Base-by-base conservation (phyloP, 1,140 invertebrate genomes). In the Drosophila tristis region DNA sequence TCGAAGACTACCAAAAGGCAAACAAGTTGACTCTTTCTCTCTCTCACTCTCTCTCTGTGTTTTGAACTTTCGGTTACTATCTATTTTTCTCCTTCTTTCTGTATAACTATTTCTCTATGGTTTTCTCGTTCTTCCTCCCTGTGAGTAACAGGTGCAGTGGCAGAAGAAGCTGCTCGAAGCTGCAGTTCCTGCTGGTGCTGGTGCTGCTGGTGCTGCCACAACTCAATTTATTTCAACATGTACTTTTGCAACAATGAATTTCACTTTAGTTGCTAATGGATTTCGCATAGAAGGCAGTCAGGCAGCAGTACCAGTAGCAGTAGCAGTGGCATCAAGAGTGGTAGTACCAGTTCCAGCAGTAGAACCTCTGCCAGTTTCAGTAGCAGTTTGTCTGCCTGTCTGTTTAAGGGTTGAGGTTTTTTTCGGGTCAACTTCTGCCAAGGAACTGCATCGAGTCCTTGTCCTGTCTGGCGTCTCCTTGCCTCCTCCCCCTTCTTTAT, bases 261-360 rank as follows among this genome's bases (percentile, higher is more conserved):
- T 89, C 84, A 89, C 85, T 89, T 89, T 89, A 89, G 84, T 89
- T 89, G 84, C 84, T 89, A 89, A 89, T 89, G 84, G 84, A 89
- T 89, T 89, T 89, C 74, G 64, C 56, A 72, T 80, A 80, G 63
- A 74, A 87, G 64, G 78, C 81, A 80, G 76, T 75, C 62, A 66
- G 62, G 64, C 64, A 49, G 57, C 65, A 58, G 53, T 68, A 68
- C 39, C 6, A 43, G 15, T 42, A 35, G 31, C 54, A 50, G 23
- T 48, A 31, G 42, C 54, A 50, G 51, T 11, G 29, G 42, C 42
- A 39, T 26, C n/a, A 29, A 29, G 16, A 35, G 63, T 49, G 45
- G 7, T 15, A 7, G 31, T 23, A 16, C 49, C 45, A 65, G 62
- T 62, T 16, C 20, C 29, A 31, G 26, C 43, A 45, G 58, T 7